Conservation (phyloP, 1,140 invertebrate species). For the Portunus trituberculatus region DNA sequence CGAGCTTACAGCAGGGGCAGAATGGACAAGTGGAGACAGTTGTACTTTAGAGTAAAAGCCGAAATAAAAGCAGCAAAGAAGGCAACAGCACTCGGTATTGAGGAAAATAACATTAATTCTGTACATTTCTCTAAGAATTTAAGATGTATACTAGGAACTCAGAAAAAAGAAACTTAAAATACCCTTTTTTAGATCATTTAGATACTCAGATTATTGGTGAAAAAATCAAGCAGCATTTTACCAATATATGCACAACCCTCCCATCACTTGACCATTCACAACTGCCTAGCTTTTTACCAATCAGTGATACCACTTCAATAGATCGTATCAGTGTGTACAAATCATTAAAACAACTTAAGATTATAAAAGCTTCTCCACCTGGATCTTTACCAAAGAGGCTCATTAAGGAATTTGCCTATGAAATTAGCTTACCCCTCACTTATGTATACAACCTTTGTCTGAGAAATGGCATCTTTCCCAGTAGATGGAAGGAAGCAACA, state of each 20-base stretch:
- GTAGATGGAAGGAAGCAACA: not conserved
- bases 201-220: not conserved
- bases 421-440: not conserved
- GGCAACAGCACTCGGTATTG: not conserved
- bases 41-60: not conserved
- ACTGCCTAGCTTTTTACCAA: not conserved
- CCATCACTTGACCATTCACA: not conserved
- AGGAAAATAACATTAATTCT: not conserved
- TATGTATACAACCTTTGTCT: no score
- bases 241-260: not conserved
- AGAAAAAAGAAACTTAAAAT: not conserved
- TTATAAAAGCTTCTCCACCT: not conserved
- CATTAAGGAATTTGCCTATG: conserved; percentile 28
- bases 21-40: not conserved
- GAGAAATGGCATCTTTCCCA: not conserved
- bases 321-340: not conserved
- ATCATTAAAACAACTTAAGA: not conserved
- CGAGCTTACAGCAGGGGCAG: not conserved
- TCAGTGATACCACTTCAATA: not conserved
- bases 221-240: not conserved
- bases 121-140: not conserved
- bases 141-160: not conserved
- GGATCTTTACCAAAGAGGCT: not conserved
- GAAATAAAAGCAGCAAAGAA: conserved; percentile 4
- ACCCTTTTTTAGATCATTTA: not conserved